Conservation (phyloP, 2,113 vertebrate genomes). For the Trogon melanurus region DNA sequence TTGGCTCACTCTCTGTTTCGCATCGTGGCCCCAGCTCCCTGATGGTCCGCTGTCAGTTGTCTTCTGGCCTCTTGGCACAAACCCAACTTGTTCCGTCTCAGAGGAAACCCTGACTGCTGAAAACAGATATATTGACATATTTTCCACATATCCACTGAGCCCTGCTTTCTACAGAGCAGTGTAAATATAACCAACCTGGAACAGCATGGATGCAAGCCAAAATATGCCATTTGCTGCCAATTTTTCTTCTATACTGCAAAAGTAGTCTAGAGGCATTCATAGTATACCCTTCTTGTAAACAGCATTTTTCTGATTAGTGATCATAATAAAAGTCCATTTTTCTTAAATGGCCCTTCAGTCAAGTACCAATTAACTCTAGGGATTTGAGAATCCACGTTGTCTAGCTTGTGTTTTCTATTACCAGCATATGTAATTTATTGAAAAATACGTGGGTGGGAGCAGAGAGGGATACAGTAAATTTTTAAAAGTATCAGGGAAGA, state of each 20-base stretch:
- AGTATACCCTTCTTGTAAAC: neutral
- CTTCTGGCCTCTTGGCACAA: slow-evolving; percentile 20
- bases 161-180: neutral
- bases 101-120: slow-evolving; percentile 29
- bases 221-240: slow-evolving; percentile 15
- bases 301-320: neutral
- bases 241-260: slow-evolving; percentile 5
- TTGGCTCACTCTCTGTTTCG: neutral
- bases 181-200: slow-evolving; percentile 52
- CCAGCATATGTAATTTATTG: neutral
- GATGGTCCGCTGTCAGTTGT: neutral
- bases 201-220: neutral
- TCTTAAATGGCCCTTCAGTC: slow-evolving; percentile 1
- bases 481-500: neutral
- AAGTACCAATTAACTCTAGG: slow-evolving; percentile 24
- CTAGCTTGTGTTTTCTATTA: slow-evolving; percentile 7
- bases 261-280: neutral
- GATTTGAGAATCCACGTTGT: neutral
- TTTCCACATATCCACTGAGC: slow-evolving; percentile 20
- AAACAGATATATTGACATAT: slow-evolving; percentile 38
- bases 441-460: neutral
- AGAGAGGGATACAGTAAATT: neutral
- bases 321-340: slow-evolving; percentile 11
- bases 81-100: neutral
- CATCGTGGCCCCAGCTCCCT: rapidly evolving